Evolutionary conservation across 2,888 invertebrate genomes (phyloP).

Genomic region (Willowsia nigromaculata): DNA sequence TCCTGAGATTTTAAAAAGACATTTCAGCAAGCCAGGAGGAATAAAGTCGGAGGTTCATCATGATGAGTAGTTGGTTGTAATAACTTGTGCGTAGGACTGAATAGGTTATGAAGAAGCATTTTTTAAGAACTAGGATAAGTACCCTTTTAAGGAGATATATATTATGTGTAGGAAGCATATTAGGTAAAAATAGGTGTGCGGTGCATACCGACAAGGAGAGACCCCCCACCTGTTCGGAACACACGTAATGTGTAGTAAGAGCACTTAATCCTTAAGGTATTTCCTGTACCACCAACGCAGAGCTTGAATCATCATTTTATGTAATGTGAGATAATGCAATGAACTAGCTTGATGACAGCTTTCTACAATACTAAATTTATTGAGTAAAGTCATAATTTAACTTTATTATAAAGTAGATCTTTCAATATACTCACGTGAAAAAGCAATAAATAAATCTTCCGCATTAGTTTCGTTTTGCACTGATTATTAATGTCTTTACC

Average conservation of each 20-base stretch:
- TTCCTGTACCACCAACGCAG: slow-evolving; percentile 72
- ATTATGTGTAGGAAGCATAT: slow-evolving; percentile 21
- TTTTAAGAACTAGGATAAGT: slow-evolving; percentile 61
- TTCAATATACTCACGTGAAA: not conserved
- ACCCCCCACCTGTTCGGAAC: slow-evolving; percentile 70
- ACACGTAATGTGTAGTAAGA: slow-evolving; percentile 66
- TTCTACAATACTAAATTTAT: not conserved
- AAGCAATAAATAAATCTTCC: no score
- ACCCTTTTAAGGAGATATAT: slow-evolving; percentile 36
- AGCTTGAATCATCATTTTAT: not conserved
- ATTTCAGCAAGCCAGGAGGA: not conserved
- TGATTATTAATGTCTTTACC: no score
- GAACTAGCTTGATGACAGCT: not conserved
- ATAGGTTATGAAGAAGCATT: slow-evolving; percentile 49
- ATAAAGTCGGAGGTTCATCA: slow-evolving; percentile 44
- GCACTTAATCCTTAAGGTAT: slow-evolving; percentile 71
- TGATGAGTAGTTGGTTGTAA: no score
- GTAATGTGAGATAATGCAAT: not conserved
- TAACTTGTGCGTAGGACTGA: slow-evolving; percentile 28
- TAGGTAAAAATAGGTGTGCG: slow-evolving; percentile 51
- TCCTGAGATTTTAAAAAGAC: not conserved
- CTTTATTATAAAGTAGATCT: not conserved
- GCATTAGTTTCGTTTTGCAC: no score
- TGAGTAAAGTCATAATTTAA: not conserved
- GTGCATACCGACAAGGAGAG: slow-evolving; percentile 66